Percentiles rank a stretch among this genome's conserved stretches.
phyloP scores from a whole-genome alignment of 2,113 vertebrate species.

The Isichthys henryi region DNA sequence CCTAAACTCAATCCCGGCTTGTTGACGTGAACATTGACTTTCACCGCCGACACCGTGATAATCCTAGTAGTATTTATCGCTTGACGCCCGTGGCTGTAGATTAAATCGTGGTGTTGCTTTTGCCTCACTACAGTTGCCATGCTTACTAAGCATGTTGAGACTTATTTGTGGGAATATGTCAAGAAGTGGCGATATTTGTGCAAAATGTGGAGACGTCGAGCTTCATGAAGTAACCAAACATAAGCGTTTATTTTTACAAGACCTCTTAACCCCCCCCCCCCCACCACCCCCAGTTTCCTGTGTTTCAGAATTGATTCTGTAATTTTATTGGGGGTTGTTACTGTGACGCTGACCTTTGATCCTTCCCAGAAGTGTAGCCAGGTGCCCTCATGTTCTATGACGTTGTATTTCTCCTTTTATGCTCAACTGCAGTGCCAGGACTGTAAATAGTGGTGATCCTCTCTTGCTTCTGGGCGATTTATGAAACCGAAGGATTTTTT shows the following conservation, averaged over 20 bases:
- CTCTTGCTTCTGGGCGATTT: neutral
- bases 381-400: neutral
- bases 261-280: neutral
- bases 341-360: neutral
- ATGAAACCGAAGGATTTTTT: constrained; percentile 4
- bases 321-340: neutral
- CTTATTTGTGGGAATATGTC: neutral
- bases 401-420: neutral
- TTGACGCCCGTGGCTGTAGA: neutral
- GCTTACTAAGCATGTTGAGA: neutral
- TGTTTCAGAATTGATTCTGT: neutral
- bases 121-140: neutral
- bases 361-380: neutral
- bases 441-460: neutral
- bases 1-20: neutral
- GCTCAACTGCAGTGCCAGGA: neutral
- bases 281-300: neutral
- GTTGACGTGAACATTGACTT: neutral
- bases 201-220: neutral
- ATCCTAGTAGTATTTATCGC: neutral
- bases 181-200: neutral
- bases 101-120: neutral
- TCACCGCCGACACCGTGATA: neutral
- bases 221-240: neutral
- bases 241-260: neutral